Base-by-base conservation (phyloP, 2,888 invertebrate genomes). In the Iselma pallidipennis region DNA sequence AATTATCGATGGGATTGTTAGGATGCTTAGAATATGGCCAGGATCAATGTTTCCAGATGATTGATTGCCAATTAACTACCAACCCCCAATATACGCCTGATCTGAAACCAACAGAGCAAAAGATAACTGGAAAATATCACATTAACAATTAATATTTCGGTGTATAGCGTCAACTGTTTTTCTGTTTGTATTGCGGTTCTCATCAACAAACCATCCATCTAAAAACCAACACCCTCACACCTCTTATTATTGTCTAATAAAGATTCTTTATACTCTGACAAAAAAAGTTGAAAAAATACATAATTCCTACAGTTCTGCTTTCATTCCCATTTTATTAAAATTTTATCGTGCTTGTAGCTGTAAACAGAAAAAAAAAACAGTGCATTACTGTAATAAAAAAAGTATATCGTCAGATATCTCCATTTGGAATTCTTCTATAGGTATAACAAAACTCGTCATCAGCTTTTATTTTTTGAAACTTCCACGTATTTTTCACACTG, bases 381-480 rank as follows among this genome's bases (percentile, higher is more conserved):
- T 37, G 16, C 37, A 16, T 37, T 37, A 37, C 29, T 2, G 10
- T 29, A 29, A 29, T 29, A 29, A 29, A 29, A 42, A n/a, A 37
- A 37, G 16, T 37, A 16, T 37, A 37, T 37, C 37, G 37, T 37
- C 7, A 37, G 16, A 42, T 42, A 42, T 42, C 42, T 42, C 42
- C 19, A 42, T 19, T 16, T 19, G 19, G 42, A 42, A 42, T 16
- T 42, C 42, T 42, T 42, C 50, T 62, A 53, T 68, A 65, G 61
- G 66, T 45, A 66, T 64, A 66, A 68, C 68, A 70, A 68, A 42
- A 42, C 67, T 61, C 61, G 63, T 66, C 66, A 74, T 74, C 73
- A 70, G 68, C 53, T 52, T 69, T 73, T 73, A 56, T 70, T 72
- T 72, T 71, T 66, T 61, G 65, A 57, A 71, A 59, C 59, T 71